Conservation (phyloP, 2,113 vertebrate species). For the Zapornia atra region DNA sequence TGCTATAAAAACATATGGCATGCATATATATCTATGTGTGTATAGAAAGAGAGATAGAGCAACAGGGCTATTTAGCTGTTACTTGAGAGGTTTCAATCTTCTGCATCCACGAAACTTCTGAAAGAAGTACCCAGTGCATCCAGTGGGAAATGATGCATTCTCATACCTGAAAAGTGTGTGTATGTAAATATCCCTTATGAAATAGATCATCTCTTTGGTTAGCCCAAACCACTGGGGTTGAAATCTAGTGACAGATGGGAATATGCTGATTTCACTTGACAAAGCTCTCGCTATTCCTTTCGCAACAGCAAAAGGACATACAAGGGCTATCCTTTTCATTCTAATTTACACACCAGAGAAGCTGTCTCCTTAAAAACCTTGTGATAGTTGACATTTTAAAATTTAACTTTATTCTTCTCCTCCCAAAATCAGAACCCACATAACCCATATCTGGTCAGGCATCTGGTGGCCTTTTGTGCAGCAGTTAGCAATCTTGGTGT, state of each 20-base stretch:
- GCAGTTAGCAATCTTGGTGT: background rate
- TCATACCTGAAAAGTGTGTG: background rate
- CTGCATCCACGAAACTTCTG: background rate
- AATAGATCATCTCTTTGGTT: background rate
- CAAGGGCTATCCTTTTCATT: background rate
- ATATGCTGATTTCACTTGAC: background rate
- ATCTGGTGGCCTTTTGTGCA: background rate
- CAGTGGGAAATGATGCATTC: background rate
- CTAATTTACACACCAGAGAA: background rate
- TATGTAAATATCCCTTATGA: background rate
- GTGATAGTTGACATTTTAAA: background rate
- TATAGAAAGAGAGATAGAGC: accelerated
- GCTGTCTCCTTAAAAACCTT: background rate
- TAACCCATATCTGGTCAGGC: background rate
- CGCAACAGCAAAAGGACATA: background rate
- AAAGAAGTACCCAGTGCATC: background rate
- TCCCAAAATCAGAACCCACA: background rate
- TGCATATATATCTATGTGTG: accelerated
- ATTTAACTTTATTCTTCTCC: background rate
- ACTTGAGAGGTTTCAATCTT: background rate
- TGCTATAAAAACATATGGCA: background rate
- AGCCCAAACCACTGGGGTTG: background rate
- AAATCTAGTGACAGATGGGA: background rate
- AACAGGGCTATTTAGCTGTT: background rate
- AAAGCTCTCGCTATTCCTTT: background rate